Percentiles rank a stretch among this genome's conserved stretches.
Conservation (phyloP, 2,113 vertebrate species). For the Balaeniceps rex region DNA sequence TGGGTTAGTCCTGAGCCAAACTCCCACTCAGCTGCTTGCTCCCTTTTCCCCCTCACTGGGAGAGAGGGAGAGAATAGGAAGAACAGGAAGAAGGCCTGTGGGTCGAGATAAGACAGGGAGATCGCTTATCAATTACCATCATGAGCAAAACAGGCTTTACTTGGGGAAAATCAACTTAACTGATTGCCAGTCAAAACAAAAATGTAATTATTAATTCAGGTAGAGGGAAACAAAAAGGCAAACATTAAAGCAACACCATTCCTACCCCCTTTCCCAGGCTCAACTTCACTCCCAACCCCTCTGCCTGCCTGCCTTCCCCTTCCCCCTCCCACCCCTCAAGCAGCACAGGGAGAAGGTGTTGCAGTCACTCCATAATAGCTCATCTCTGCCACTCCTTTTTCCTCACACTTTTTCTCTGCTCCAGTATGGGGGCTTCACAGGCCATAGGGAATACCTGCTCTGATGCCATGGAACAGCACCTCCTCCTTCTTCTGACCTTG, state of each 20-base stretch:
- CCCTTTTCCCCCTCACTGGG: neutral
- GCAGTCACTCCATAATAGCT: neutral
- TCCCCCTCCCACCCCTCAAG: neutral
- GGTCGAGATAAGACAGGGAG: neutral
- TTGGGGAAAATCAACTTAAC: neutral
- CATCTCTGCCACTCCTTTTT: neutral
- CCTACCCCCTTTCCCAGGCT: neutral
- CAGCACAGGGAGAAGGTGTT: neutral
- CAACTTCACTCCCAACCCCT: neutral
- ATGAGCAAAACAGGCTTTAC: neutral
- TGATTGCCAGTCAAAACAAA: neutral
- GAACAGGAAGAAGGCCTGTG: neutral
- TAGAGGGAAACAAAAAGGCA: neutral
- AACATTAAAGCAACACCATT: neutral
- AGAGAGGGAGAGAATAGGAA: neutral
- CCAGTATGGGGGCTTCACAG: neutral
- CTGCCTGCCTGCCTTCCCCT: neutral
- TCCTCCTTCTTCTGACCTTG: too few species aligned
- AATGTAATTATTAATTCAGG: neutral
- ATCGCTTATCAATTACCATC: neutral
- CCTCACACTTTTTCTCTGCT: neutral
- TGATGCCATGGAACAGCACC: neutral
- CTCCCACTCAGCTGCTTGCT: neutral
- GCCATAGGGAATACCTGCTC: neutral
- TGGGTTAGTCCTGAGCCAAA: neutral